Conservation (phyloP, 2,113 vertebrate species). For the Diadophis punctatus region DNA sequence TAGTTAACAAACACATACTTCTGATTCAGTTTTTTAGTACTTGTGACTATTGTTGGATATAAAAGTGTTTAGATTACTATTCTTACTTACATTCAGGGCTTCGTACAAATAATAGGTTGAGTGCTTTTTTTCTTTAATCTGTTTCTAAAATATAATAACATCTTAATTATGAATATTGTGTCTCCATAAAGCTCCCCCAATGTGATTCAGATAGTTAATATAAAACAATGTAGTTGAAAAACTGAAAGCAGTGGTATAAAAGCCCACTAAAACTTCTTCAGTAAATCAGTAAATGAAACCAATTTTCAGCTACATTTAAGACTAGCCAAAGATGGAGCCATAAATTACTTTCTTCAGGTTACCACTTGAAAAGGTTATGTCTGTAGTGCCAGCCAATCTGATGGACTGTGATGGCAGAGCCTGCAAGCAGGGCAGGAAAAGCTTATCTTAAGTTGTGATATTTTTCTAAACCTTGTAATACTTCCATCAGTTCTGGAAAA, state of each 20-base stretch:
- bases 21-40: not conserved
- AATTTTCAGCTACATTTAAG: not conserved
- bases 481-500: not conserved
- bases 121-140: not conserved
- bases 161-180: not conserved
- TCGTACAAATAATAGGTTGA: not conserved
- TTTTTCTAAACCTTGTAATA: not conserved
- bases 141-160: not conserved
- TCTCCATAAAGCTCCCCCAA: not conserved
- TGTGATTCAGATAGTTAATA: not conserved
- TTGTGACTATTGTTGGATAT: not conserved
- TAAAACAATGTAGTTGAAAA: not conserved
- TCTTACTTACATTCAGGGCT: not conserved
- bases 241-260: not conserved
- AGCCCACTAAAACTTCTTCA: not conserved
- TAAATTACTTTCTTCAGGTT: not conserved
- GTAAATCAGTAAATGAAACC: not conserved
- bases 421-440: not conserved
- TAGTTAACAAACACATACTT: not conserved
- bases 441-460: not conserved
- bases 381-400: not conserved
- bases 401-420: not conserved
- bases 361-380: not conserved
- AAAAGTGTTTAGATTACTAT: not conserved
- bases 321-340: not conserved